phyloP scores from a whole-genome alignment of 2,113 vertebrate genomes.

The Crotalus horridus region DNA sequence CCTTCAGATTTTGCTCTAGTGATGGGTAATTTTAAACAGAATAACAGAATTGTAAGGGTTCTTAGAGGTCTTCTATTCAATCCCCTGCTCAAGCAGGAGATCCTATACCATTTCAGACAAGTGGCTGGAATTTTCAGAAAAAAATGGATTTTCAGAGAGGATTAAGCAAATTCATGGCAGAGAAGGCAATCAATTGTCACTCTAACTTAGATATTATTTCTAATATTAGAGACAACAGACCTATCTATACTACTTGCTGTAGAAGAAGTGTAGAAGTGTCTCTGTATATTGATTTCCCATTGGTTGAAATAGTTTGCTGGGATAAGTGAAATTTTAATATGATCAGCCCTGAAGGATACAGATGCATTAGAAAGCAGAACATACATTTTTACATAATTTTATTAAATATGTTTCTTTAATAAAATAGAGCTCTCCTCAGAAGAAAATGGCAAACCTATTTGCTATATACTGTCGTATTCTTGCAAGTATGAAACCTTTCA shows the following conservation, averaged over 20 bases:
- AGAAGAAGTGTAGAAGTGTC: not conserved
- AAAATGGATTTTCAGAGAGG: not conserved
- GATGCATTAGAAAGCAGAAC: not conserved
- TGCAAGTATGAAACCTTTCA: not conserved
- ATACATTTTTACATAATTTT: not conserved
- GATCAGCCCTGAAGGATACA: not conserved
- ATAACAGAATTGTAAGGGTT: not conserved
- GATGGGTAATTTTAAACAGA: not conserved
- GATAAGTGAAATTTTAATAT: not conserved
- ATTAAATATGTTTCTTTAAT: not conserved
- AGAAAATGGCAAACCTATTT: not conserved
- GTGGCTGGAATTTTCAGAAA: not conserved
- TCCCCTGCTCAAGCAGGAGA: not conserved
- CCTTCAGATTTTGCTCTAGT: not conserved
- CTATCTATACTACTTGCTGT: not conserved
- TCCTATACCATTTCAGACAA: not conserved
- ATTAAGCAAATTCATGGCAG: no score
- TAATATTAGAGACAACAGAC: not conserved
- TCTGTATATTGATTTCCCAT: not conserved
- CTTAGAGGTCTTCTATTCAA: not conserved
- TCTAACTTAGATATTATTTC: not conserved
- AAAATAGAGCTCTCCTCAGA: not conserved
- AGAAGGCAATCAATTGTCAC: not conserved
- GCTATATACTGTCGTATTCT: not conserved
- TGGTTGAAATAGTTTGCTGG: not conserved